Conservation (phyloP, 64 coral and sea anemone species). For the Montipora efflorescens region DNA sequence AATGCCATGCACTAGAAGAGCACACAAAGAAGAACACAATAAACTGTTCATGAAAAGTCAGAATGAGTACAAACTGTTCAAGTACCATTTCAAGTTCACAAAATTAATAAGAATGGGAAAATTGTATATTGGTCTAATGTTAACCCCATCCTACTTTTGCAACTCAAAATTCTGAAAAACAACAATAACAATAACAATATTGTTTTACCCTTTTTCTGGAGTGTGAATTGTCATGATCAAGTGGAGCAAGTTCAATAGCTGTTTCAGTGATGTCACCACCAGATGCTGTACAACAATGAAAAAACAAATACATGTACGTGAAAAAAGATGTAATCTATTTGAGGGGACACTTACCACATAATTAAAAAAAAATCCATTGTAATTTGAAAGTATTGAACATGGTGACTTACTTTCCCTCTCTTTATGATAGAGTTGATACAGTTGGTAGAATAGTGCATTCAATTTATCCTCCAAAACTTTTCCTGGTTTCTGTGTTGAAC, state of each 20-base stretch:
- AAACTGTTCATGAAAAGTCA: too few relatives aligned
- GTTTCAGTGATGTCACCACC: slow-evolving; percentile 77
- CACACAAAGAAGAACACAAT: too few relatives aligned
- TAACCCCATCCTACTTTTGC: too few relatives aligned
- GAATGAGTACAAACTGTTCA: too few relatives aligned
- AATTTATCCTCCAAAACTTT: slow-evolving; percentile 83
- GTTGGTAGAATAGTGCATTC: slow-evolving; percentile 70
- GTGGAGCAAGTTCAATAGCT: slow-evolving; percentile 92
- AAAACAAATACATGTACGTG: neutral
- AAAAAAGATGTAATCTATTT: too few relatives aligned
- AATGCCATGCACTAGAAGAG: too few relatives aligned
- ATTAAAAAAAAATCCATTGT: too few relatives aligned
- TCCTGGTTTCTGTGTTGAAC: slow-evolving; percentile 85
- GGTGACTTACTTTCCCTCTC: slow-evolving; percentile 72
- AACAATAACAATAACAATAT: neutral
- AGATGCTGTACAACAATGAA: slow-evolving; percentile 45
- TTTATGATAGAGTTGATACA: slow-evolving; percentile 78
- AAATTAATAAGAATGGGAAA: too few relatives aligned
- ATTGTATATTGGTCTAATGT: too few relatives aligned
- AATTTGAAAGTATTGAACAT: too few relatives aligned
- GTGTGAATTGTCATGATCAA: slow-evolving; percentile 86
- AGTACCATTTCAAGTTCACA: too few relatives aligned
- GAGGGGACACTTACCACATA: too few relatives aligned
- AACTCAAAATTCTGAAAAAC: neutral
- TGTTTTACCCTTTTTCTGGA: slow-evolving; percentile 85